Evolutionary conservation across 2,797 vertebrate genomes (phyloP), one percentile per base, ranked within the genome.

Genomic region (Pampus argenteus): DNA sequence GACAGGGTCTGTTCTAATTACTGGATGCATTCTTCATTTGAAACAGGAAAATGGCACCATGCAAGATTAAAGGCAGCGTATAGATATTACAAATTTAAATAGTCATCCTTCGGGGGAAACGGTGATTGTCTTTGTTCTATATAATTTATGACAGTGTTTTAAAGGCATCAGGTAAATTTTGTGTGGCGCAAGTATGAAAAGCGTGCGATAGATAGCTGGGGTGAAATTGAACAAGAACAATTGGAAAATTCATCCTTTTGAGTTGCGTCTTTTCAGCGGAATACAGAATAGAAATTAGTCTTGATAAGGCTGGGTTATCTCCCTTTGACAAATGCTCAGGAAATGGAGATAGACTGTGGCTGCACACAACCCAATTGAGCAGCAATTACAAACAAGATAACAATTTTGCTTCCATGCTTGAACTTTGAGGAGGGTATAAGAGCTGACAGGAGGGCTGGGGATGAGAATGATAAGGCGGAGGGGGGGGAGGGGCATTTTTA

Each of bases 301-400:
- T 48, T 78, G 60, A 79, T 72, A 51, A 74, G 66, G 52, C 63
- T 54, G 69, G 40, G 36, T 73, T 58, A 64, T 69, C 56, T 82
- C 23, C 81, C 76, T 89, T 76, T 86, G 86, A 83, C 75, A 87
- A 86, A 84, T 52, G 52, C 26, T 83, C 62, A 15, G 67, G 69
- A 82, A 81, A 88, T 57, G 31, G 62, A 83, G 76, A 90, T 57
- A 50, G 78, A 78, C 72, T 57, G 59, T 36, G 65, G 68, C 80
- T 58, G 45, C n/a, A 9, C 71, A 44, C 62, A 61, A 80, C 76
- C 61, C 73, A 78, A 48, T 57, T 68, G 72, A 84, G 77, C 81
- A 74, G 86, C 93, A 95, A 94, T 95, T 95, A 95, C 85, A 92
- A 95, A 95, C 89, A 94, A 89, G 94, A 95, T 95, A 94, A 93